A percentile compares a stretch with the other conserved stretches of the same genome.
These are phyloP conservation scores for Drosophila yakuba DNA, from an alignment of 1,140 invertebrate genomes.

Conservation along the genomic window DNA sequence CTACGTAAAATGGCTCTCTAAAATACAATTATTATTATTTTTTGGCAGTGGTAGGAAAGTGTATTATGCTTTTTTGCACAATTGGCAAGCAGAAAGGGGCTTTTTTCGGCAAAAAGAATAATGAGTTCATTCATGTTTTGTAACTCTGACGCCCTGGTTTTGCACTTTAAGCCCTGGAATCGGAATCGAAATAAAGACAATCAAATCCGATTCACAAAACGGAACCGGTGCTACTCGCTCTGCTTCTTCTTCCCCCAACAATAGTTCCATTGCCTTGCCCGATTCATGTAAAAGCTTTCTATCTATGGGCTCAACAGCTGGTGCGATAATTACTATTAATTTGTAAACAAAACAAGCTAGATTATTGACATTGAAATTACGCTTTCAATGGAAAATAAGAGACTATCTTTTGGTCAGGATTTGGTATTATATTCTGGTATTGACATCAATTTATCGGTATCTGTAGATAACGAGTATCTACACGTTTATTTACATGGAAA, in stretches of 20 bases:
- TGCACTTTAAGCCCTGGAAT: slow-evolving; percentile 18
- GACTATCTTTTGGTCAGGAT: neutral
- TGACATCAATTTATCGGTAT: neutral
- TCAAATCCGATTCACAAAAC: slow-evolving; percentile 17
- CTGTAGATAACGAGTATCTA: slow-evolving; percentile 2
- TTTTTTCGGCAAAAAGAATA: slow-evolving; percentile 1
- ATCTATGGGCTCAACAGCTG: slow-evolving; percentile 30
- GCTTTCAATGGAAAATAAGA: neutral
- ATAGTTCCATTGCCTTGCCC: slow-evolving; percentile 6
- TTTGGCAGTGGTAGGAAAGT: neutral
- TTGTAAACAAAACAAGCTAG: slow-evolving; percentile 28
- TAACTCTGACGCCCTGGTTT: slow-evolving; percentile 13
- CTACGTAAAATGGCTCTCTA: neutral
- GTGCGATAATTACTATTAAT: slow-evolving; percentile 5
- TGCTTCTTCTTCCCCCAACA: slow-evolving; percentile 6
- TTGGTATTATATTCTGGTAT: neutral
- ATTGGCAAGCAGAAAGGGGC: neutral
- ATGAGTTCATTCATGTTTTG: slow-evolving; percentile 7
- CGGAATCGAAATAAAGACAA: slow-evolving; percentile 25
- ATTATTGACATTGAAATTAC: neutral
- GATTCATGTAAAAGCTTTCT: slow-evolving; percentile 29
- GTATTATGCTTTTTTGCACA: neutral
- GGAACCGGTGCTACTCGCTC: slow-evolving; percentile 27
- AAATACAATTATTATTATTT: neutral
- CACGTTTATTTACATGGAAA: slow-evolving; percentile 6